These are phyloP conservation scores for Phaetusa simplex DNA, from an alignment of 2,113 vertebrate species.

Conservation along the genomic window DNA sequence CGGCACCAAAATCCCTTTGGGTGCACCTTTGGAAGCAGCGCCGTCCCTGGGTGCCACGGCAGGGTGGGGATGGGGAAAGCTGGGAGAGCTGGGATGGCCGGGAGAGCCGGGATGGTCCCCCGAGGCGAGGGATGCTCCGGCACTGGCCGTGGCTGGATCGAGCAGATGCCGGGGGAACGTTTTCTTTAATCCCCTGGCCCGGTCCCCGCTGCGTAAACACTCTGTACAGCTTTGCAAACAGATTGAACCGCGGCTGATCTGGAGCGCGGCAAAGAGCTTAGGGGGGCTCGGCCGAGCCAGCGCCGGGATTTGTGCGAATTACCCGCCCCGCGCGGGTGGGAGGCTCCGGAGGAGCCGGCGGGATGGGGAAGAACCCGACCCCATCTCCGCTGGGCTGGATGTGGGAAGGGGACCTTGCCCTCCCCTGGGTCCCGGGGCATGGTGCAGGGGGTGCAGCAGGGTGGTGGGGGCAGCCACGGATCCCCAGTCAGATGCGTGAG, in stretches of 20 bases:
- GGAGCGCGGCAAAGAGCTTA: neutral
- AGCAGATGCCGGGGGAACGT: neutral
- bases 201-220: neutral
- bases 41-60: rapidly evolving
- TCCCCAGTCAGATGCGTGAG: neutral
- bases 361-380: neutral
- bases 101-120: neutral
- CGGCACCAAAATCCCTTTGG: neutral
- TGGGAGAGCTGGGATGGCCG: neutral
- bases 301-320: neutral
- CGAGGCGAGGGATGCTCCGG: neutral
- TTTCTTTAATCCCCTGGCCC: constrained; percentile 16
- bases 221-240: constrained; percentile 43
- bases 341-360: neutral
- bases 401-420: neutral
- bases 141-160: neutral
- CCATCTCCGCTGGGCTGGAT: neutral
- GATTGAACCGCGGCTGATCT: constrained; percentile 29
- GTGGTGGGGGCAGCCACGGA: neutral
- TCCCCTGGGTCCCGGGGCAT: neutral
- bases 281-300: neutral
- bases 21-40: neutral
- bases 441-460: neutral
- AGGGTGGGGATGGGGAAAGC: neutral
- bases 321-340: rapidly evolving